These are phyloP conservation scores for Idris sp. DNA, from an alignment of 1,140 invertebrate species.

Conservation along the genomic window DNA sequence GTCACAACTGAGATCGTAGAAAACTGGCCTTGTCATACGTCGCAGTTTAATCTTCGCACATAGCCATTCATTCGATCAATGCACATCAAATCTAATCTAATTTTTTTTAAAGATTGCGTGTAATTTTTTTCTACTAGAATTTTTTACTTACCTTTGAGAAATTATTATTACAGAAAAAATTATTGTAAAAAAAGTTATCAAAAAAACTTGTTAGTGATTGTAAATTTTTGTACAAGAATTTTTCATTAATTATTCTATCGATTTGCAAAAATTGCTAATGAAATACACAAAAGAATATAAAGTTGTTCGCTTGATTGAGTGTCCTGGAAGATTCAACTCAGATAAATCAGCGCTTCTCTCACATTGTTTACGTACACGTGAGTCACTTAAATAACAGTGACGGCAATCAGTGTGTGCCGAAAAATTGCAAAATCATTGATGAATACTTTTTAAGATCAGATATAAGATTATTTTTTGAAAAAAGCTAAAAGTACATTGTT, in stretches of 20 bases:
- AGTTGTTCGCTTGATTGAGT: conserved; percentile 25
- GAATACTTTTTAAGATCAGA: conserved; percentile 22
- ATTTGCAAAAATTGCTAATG: conserved; percentile 33
- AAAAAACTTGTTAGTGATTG: too few species aligned
- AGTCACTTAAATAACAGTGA: conserved; percentile 47
- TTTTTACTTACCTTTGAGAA: too few species aligned
- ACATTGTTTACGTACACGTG: conserved; percentile 36
- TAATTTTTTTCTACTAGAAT: conserved; percentile 13
- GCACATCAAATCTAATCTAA: conserved; percentile 15
- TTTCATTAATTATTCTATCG: too few species aligned
- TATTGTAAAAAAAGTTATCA: too few species aligned
- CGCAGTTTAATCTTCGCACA: conserved; percentile 46
- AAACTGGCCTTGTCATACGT: conserved; percentile 52
- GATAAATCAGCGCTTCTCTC: conserved; percentile 45
- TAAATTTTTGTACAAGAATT: too few species aligned
- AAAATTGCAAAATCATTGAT: conserved; percentile 27
- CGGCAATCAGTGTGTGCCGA: conserved; percentile 13
- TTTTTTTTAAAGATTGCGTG: conserved; percentile 24
- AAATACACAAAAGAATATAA: conserved; percentile 39
- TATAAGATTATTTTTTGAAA: too few species aligned
- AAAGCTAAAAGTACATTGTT: too few species aligned
- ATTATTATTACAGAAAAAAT: too few species aligned
- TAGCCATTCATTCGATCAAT: conserved; percentile 26
- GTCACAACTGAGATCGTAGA: conserved; percentile 42
- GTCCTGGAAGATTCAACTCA: conserved; percentile 29